Evolutionary conservation across 2,888 invertebrate species (phyloP), one percentile per base, ranked within the genome.

Genomic region (Tridacna gigas): DNA sequence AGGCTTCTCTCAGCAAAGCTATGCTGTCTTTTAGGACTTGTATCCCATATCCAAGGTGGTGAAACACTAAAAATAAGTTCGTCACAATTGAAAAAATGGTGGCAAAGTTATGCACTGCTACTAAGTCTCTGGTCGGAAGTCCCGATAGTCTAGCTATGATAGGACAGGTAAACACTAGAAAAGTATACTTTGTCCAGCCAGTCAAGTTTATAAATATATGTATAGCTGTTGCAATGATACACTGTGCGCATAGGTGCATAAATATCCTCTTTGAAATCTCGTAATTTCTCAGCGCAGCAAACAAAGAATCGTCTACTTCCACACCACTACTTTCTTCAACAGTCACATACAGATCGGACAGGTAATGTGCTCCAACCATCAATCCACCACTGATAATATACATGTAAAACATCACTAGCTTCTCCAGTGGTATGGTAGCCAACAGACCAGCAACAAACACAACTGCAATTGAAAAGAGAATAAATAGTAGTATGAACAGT

Each of bases 401-500:
- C 92, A 95, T 95, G 92, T 96, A 96, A 73, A 96, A 92, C 22
- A 93, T 93, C 47, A 95, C 94, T 51, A 96, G 93, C 80, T 94
- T 94, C 78, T 93, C 93, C 47, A 96, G 89, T 0, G 96, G 96
- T 37, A 96, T 92, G 2, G 95, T 91, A 47, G 95, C 93, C 77
- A 96, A 91, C 61, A 95, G 91, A 15, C 95, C 88, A 25, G 95
- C 95, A 85, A 96, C 92, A 76, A 95, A 86, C 48, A 96, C 91
- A 25, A 95, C 96, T 96, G 95, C 77, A 90, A 37, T 37, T 37
- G 7, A 76, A 61, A 69, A 61, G 12, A 67, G 4, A 65, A 7
- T 37, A 37, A 4, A 37, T 7, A 37, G 37, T 37, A 37, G 37
- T 7, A 37, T 37, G 37, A 37, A 37, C 37, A 37, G n/a, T n/a